A percentile compares a stretch with the other conserved stretches of the same genome.
Conservation (phyloP, 1,140 invertebrate genomes). For the Aphis gossypii region DNA sequence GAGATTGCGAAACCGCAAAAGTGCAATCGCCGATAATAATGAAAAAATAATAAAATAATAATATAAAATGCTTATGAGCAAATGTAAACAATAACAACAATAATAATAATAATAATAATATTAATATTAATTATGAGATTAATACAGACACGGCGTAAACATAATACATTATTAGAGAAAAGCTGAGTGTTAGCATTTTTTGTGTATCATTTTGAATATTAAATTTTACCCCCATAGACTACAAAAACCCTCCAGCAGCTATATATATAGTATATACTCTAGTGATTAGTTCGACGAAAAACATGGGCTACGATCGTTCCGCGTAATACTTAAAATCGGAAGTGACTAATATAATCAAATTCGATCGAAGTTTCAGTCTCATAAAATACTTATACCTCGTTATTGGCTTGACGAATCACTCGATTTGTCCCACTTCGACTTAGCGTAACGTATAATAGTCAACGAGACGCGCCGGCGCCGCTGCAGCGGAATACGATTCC, state of each 20-base stretch:
- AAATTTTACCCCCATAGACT: neutral
- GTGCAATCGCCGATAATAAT: too few relatives aligned
- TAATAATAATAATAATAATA: too few relatives aligned
- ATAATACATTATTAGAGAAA: neutral
- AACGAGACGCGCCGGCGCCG: neutral
- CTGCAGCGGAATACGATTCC: neutral
- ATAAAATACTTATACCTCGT: neutral
- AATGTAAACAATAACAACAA: too few relatives aligned
- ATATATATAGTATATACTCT: too few relatives aligned
- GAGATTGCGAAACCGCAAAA: too few relatives aligned
- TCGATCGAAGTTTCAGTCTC: neutral
- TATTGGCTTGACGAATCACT: neutral
- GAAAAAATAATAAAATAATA: too few relatives aligned
- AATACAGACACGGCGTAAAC: too few relatives aligned
- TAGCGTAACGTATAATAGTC: neutral
- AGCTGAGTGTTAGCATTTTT: neutral
- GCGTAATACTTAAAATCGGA: neutral
- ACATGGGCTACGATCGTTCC: neutral
- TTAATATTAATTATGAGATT: too few relatives aligned
- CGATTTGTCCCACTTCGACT: neutral
- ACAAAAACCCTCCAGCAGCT: neutral
- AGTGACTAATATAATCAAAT: neutral
- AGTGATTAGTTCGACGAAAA: neutral
- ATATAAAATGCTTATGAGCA: too few relatives aligned
- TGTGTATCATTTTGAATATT: too few relatives aligned